Evolutionary conservation across 2,888 invertebrate species (phyloP).

Genomic region (Folsomia manolachei): DNA sequence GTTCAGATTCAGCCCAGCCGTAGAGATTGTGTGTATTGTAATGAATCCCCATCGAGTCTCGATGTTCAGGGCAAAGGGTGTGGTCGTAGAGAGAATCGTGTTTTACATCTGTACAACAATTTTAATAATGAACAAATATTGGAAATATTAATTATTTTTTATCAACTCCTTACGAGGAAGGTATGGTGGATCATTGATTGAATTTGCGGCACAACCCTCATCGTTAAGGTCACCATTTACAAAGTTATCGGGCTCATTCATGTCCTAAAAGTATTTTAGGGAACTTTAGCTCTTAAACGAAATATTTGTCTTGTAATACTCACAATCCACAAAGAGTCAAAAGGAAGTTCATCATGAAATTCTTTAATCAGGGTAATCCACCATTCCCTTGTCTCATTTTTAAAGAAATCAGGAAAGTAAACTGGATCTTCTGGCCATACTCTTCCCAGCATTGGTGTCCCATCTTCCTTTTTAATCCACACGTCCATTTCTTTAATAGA

Average conservation of each 20-base stretch:
- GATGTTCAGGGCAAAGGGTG: conserved; percentile 27
- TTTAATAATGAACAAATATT: no score
- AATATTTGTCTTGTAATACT: conserved; percentile 6
- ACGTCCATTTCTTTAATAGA: conserved; percentile 50
- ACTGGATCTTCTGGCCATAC: conserved; percentile 26
- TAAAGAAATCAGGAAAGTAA: conserved; percentile 48
- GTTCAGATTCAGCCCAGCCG: conserved; percentile 50
- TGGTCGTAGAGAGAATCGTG: not conserved
- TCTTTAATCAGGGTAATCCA: conserved; percentile 44
- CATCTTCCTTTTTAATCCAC: conserved; percentile 38
- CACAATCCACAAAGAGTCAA: conserved; percentile 50
- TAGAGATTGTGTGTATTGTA: conserved; percentile 53
- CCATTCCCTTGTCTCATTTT: conserved; percentile 40
- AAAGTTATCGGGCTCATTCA: conserved; percentile 87
- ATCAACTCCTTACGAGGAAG: conserved; percentile 55
- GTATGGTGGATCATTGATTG: conserved; percentile 68
- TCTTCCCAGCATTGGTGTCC: not conserved
- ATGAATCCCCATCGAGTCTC: conserved; percentile 35
- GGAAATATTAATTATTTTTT: not conserved
- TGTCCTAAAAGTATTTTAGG: conserved; percentile 64
- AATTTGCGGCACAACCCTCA: conserved; percentile 60
- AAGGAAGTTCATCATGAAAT: conserved; percentile 41
- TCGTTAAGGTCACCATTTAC: conserved; percentile 59
- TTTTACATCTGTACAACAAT: no score
- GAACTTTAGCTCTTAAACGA: not conserved